Conservation (phyloP, 1,140 invertebrate genomes). For the Rhopalosiphum maidis region DNA sequence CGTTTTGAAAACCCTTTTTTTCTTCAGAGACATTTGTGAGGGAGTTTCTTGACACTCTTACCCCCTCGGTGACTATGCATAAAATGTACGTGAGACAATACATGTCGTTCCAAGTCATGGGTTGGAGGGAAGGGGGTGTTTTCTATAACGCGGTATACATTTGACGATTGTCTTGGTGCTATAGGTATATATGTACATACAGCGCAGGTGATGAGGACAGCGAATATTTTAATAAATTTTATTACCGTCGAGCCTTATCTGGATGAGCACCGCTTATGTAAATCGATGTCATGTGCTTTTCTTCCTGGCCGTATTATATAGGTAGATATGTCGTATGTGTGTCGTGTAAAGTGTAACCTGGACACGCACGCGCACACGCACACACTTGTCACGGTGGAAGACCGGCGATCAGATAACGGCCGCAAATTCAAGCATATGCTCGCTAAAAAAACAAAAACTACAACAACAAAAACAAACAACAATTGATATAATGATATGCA, state of each 20-base stretch:
- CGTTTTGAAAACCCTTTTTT: background rate
- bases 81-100: no score
- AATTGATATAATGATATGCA: background rate
- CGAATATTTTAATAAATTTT: background rate
- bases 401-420: conserved; percentile 47
- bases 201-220: conserved; percentile 22
- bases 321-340: background rate
- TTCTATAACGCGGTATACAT: background rate
- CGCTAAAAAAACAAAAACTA: conserved; percentile 20
- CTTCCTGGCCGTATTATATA: background rate
- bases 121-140: background rate
- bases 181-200: background rate
- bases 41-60: background rate
- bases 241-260: background rate
- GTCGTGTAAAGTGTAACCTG: background rate
- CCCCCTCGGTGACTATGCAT: background rate
- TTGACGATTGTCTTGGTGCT: background rate
- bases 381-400: background rate
- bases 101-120: background rate
- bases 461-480: conserved; percentile 32
- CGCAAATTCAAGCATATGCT: conserved; percentile 46
- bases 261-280: conserved; percentile 34
- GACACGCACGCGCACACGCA: background rate
- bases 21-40: background rate
- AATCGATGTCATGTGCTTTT: conserved; percentile 29